A percentile compares a stretch with the other conserved stretches of the same genome.
Conservation (phyloP, 2,113 vertebrate genomes). For the Hippocampus zosterae region DNA sequence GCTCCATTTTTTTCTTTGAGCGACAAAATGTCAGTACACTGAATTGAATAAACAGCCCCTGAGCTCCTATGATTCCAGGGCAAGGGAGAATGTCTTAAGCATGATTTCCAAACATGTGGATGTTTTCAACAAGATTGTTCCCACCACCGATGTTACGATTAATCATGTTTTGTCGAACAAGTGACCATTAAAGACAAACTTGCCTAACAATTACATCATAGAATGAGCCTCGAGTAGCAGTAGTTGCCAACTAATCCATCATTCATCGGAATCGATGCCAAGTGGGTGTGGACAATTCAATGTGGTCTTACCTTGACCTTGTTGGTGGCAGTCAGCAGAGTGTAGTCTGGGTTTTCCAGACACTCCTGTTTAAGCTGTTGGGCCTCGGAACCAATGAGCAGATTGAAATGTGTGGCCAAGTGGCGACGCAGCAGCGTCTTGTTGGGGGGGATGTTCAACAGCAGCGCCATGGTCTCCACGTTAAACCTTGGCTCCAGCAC, state of each 20-base stretch:
- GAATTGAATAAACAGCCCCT: too few relatives aligned
- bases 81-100: too few relatives aligned
- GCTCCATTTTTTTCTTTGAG: too few relatives aligned
- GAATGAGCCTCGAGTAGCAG: not conserved
- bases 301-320: constrained; percentile 82
- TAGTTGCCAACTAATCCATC: not conserved
- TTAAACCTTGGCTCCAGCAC: constrained; percentile 96
- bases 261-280: not conserved
- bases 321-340: constrained; percentile 88
- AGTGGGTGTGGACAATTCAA: not conserved
- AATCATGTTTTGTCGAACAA: too few relatives aligned
- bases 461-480: constrained; percentile 93
- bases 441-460: constrained; percentile 94
- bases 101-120: too few relatives aligned
- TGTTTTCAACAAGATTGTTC: too few relatives aligned
- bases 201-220: too few relatives aligned
- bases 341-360: constrained; percentile 88
- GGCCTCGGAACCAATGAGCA: constrained; percentile 86
- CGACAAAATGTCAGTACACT: too few relatives aligned
- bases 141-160: too few relatives aligned
- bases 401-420: constrained; percentile 90
- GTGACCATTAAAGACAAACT: too few relatives aligned
- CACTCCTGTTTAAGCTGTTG: constrained; percentile 90
- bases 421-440: constrained; percentile 93
- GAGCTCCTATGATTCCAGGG: too few relatives aligned